Conservation (phyloP, 2,113 vertebrate species). For the Opisthocomus hoazin region DNA sequence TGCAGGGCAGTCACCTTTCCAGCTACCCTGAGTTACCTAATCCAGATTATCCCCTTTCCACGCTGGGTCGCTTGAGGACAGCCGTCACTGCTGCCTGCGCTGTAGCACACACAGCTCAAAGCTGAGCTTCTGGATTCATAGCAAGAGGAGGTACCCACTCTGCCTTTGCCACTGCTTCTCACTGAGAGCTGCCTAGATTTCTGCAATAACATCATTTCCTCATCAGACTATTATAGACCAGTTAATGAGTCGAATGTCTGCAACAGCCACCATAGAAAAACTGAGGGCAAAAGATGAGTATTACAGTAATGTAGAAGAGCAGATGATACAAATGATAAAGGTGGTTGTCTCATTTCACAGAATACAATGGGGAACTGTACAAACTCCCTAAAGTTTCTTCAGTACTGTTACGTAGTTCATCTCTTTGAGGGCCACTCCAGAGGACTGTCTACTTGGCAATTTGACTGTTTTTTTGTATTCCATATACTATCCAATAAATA, state of each 20-base stretch:
- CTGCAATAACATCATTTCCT: not conserved
- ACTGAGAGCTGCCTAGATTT: not conserved
- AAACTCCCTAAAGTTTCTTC: not conserved
- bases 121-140: not conserved
- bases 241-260: not conserved
- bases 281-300: not conserved
- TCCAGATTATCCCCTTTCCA: not conserved
- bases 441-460: not conserved
- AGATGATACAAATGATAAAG: not conserved
- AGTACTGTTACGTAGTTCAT: not conserved
- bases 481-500: not conserved
- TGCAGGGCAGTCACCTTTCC: not conserved
- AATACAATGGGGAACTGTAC: not conserved
- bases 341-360: not conserved
- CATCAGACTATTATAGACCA: not conserved
- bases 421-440: not conserved
- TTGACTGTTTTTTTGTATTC: not conserved
- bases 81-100: not conserved
- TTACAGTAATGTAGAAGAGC: not conserved
- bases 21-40: not conserved
- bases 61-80: not conserved
- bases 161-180: not conserved
- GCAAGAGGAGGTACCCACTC: not conserved
- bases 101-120: not conserved
- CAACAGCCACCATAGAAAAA: not conserved